Conservation (phyloP, 2,797 vertebrate genomes). For the Hozukius guyotensis region DNA sequence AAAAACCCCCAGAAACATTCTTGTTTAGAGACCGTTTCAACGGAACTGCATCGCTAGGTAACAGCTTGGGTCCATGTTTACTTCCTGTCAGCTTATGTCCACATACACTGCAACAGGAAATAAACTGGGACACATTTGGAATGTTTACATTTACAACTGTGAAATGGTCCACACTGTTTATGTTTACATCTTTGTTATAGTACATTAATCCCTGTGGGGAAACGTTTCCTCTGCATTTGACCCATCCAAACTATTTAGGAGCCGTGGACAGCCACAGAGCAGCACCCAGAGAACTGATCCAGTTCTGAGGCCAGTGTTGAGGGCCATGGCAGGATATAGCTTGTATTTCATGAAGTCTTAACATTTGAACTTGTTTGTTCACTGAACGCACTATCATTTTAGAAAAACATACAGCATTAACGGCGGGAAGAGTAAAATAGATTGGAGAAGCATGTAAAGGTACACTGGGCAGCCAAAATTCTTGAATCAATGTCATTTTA, state of each 20-base stretch:
- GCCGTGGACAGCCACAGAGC: neutral
- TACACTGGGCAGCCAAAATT: neutral
- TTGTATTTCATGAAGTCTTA: neutral
- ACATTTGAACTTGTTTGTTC: neutral
- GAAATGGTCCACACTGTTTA: neutral
- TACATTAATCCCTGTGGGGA: neutral
- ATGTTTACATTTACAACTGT: no score
- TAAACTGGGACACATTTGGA: no score
- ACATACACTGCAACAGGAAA: no score
- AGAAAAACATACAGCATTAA: neutral
- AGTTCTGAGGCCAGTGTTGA: neutral
- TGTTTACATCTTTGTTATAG: neutral
- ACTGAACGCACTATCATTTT: neutral
- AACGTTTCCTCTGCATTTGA: neutral
- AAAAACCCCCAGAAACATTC: neutral
- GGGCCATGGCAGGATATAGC: no score
- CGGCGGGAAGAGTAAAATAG: neutral
- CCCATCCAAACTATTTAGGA: neutral
- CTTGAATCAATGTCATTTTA: neutral
- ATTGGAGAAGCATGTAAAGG: neutral
- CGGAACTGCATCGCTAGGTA: no score
- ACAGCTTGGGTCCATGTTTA: no score
- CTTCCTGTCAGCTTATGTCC: no score
- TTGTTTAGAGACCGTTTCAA: neutral
- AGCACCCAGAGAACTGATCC: conserved; percentile 5